Evolutionary conservation across 2,797 vertebrate genomes (phyloP).

Genomic region (Cephalopachus bancanus): DNA sequence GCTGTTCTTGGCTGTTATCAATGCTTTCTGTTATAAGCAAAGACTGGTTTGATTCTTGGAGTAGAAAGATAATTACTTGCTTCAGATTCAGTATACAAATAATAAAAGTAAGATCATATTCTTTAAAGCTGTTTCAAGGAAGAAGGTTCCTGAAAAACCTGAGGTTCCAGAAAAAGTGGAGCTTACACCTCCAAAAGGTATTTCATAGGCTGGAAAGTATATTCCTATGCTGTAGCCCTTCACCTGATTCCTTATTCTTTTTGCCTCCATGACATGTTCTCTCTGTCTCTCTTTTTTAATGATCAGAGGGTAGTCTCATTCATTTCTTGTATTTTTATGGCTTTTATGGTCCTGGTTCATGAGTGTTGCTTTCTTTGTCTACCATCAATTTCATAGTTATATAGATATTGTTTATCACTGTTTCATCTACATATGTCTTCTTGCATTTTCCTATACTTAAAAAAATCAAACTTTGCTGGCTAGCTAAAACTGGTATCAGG

Average conservation of each 20-base stretch:
- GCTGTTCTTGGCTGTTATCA: slow-evolving; percentile 68
- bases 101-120: slow-evolving; percentile 87
- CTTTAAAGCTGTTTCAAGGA: slow-evolving; percentile 90
- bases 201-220: slow-evolving; percentile 71
- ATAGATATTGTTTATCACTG: slow-evolving; percentile 47
- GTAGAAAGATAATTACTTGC: slow-evolving; percentile 21
- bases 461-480: neutral
- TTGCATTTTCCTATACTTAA: slow-evolving; percentile 61
- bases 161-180: slow-evolving; percentile 88
- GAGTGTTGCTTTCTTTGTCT: slow-evolving; percentile 71
- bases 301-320: slow-evolving; percentile 52
- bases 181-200: slow-evolving; percentile 92
- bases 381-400: slow-evolving; percentile 71
- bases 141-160: slow-evolving; percentile 89
- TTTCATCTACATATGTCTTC: slow-evolving; percentile 53
- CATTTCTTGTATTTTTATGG: slow-evolving; percentile 68
- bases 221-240: neutral
- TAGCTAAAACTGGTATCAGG: slow-evolving; percentile 26
- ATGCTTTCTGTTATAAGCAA: slow-evolving; percentile 63
- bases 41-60: slow-evolving; percentile 66
- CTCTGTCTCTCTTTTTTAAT: slow-evolving; percentile 5
- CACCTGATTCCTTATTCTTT: slow-evolving; percentile 22
- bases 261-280: neutral
- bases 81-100: slow-evolving; percentile 62
- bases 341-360: slow-evolving; percentile 33